phyloP scores from a whole-genome alignment of 2,113 vertebrate species.

The Epinephelus fuscoguttatus region DNA sequence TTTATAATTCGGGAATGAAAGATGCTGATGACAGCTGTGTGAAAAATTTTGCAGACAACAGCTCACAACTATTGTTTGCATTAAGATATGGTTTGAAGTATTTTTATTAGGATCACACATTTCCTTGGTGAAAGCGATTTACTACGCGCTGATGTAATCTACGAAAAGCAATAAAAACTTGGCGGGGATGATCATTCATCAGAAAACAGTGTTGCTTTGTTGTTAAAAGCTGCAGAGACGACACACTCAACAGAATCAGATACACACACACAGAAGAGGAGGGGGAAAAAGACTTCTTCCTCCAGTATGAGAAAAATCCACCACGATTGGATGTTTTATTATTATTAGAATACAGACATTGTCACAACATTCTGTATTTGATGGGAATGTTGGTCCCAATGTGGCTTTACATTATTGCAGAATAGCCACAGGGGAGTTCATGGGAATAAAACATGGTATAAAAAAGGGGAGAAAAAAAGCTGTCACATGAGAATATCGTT shows the following conservation, averaged over 20 bases:
- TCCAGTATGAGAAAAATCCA: conserved; percentile 6
- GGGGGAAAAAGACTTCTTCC: not conserved
- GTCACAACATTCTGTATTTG: conserved; percentile 10
- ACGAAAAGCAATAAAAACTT: conserved; percentile 75
- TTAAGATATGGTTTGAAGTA: conserved; percentile 60
- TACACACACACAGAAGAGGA: not conserved
- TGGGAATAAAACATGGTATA: conserved; percentile 40
- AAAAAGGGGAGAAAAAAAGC: conserved; percentile 1
- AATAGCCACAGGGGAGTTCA: conserved; percentile 40
- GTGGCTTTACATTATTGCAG: conserved; percentile 44
- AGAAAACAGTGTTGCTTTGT: conserved; percentile 52
- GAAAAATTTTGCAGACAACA: conserved; percentile 38
- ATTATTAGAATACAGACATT: conserved; percentile 17
- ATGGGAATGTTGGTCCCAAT: conserved; percentile 1
- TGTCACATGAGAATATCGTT: conserved; percentile 64
- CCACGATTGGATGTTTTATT: conserved; percentile 6
- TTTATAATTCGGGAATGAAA: conserved; percentile 19
- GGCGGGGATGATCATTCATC: conserved; percentile 71
- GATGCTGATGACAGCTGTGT: conserved; percentile 40
- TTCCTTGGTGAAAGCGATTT: conserved; percentile 59
- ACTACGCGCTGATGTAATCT: conserved; percentile 74
- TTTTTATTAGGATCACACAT: conserved; percentile 70
- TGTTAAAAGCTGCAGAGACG: conserved; percentile 60
- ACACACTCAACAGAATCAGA: conserved; percentile 39
- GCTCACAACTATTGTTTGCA: conserved; percentile 50